These are phyloP conservation scores for Tenrec ecaudatus DNA, from an alignment of 2,113 vertebrate genomes.

Conservation along the genomic window DNA sequence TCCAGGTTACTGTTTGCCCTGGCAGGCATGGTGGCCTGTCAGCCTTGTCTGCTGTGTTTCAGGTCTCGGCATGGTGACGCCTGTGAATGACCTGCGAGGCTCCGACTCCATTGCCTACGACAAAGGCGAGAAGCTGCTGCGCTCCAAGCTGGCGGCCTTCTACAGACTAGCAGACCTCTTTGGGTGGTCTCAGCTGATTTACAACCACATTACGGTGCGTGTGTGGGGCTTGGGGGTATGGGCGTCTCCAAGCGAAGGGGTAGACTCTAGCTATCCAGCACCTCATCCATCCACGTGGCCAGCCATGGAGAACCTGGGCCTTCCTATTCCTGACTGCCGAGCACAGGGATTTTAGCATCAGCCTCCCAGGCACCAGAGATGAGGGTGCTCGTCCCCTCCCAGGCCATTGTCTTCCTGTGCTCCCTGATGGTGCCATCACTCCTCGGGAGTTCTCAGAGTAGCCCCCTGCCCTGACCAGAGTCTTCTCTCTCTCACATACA, in stretches of 20 bases:
- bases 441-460: constrained; percentile 47
- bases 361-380: neutral
- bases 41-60: constrained; percentile 19
- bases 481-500: neutral
- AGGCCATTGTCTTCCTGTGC: neutral
- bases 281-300: constrained; percentile 29
- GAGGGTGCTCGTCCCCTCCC: too few relatives aligned
- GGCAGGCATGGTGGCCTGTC: neutral
- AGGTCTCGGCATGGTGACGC: constrained; percentile 99
- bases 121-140: constrained; percentile 96
- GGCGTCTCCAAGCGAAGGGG: too few relatives aligned
- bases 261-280: neutral
- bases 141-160: constrained; percentile 97
- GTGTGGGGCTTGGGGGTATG: neutral
- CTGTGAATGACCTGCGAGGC: constrained; percentile 97
- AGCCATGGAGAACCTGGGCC: too few relatives aligned
- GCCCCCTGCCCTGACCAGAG: neutral
- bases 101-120: constrained; percentile 98
- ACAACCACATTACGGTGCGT: constrained; percentile 98
- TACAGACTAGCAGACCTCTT: constrained; percentile 97
- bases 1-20: neutral
- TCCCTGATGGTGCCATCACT: neutral
- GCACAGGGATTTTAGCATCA: neutral
- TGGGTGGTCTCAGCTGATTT: constrained; percentile 99
- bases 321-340: neutral